Conservation (phyloP, 2,113 vertebrate genomes). For the Centrocercus urophasianus region DNA sequence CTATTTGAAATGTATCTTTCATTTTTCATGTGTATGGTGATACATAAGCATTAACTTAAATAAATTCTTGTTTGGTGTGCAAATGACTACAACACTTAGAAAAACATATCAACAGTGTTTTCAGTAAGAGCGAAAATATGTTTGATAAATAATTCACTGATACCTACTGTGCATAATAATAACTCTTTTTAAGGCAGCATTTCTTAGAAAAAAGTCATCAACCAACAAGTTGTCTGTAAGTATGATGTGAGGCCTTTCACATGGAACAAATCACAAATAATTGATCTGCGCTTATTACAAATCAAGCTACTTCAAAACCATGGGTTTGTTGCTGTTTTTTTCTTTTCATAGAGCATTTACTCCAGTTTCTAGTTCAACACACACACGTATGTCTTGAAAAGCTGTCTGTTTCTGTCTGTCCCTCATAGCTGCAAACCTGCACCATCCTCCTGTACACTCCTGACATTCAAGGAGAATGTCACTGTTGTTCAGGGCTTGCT, state of each 20-base stretch:
- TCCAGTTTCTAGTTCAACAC: neutral
- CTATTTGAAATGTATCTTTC: constrained; percentile 54
- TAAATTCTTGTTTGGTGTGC: constrained; percentile 73
- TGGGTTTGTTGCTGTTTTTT: neutral
- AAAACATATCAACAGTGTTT: constrained; percentile 71
- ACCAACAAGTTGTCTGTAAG: constrained; percentile 60
- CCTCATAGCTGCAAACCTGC: neutral
- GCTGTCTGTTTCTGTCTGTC: neutral
- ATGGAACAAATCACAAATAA: neutral
- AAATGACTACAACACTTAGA: constrained; percentile 72
- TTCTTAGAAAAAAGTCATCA: constrained; percentile 61
- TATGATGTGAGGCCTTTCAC: neutral
- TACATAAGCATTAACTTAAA: constrained; percentile 77
- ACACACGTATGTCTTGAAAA: neutral
- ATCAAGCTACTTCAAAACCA: neutral
- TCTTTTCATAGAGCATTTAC: neutral
- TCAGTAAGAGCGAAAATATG: constrained; percentile 74
- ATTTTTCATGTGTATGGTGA: constrained; percentile 69
- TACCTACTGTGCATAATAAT: constrained; percentile 81
- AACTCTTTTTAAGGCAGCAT: constrained; percentile 57
- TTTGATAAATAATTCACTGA: constrained; percentile 84
- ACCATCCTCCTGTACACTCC: neutral
- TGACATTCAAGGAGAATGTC: neutral
- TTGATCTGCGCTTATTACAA: neutral
- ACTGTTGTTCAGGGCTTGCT: neutral